Evolutionary conservation across 1,140 invertebrate genomes (phyloP).

Genomic region (Trypoxylus dichotomus): DNA sequence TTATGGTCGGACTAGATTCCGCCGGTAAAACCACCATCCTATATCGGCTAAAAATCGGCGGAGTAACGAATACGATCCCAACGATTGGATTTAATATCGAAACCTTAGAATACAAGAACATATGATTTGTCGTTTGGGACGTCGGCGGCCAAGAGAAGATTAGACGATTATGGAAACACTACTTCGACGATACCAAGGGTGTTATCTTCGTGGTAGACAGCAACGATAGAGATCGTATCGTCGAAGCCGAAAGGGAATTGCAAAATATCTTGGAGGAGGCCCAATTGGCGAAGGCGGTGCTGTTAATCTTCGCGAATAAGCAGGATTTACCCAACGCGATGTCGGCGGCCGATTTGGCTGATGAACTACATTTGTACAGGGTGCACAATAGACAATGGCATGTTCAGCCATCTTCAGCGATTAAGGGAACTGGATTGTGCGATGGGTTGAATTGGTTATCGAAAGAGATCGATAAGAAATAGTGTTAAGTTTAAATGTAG

Average conservation of each 20-base stretch:
- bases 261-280: constrained; percentile 94
- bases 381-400: constrained; percentile 89
- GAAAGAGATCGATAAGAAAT: constrained; percentile 79
- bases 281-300: constrained; percentile 91
- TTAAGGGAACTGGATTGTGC: constrained; percentile 91
- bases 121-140: constrained; percentile 96
- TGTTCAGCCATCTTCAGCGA: constrained; percentile 94
- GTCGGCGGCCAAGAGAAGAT: constrained; percentile 97
- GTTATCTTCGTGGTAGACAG: constrained; percentile 99
- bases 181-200: constrained; percentile 97
- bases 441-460: constrained; percentile 97
- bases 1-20: constrained; percentile 89
- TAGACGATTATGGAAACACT: constrained; percentile 94
- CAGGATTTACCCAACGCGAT: constrained; percentile 97
- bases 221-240: constrained; percentile 92
- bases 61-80: constrained; percentile 98
- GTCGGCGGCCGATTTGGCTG: constrained; percentile 91
- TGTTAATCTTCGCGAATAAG: constrained; percentile 98
- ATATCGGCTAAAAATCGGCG: constrained; percentile 95
- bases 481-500: background rate
- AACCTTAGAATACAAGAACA: constrained; percentile 97
- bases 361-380: constrained; percentile 88
- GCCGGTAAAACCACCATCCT: constrained; percentile 97
- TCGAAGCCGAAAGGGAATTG: constrained; percentile 93
- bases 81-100: constrained; percentile 97